These are phyloP conservation scores for Allolobophora icterica DNA, from an alignment of 2,888 invertebrate genomes.

Conservation along the genomic window DNA sequence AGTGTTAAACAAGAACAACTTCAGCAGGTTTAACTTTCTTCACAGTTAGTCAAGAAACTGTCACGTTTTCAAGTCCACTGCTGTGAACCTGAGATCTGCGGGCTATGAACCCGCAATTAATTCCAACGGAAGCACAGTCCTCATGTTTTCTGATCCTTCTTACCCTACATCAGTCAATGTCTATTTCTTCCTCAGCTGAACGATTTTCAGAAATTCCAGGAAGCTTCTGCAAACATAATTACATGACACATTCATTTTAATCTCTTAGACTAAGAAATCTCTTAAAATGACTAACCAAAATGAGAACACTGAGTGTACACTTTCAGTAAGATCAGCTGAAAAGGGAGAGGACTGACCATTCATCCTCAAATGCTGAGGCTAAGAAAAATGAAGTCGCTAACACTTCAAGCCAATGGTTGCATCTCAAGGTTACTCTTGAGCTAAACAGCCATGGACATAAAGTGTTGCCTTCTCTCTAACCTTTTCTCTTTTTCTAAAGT, in stretches of 20 bases:
- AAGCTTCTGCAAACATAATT: slow-evolving; percentile 3
- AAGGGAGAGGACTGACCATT: too few relatives aligned
- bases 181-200: not conserved
- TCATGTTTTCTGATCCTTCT: not conserved
- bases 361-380: too few relatives aligned
- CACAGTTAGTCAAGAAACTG: not conserved
- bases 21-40: not conserved
- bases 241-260: not conserved
- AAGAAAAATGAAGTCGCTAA: too few relatives aligned
- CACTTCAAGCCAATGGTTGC: too few relatives aligned
- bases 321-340: too few relatives aligned
- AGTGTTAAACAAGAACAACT: not conserved
- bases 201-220: slow-evolving; percentile 10
- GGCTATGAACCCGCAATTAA: not conserved
- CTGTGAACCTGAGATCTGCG: not conserved
- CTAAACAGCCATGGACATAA: too few relatives aligned
- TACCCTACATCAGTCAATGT: not conserved
- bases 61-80: not conserved
- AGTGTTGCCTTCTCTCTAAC: too few relatives aligned
- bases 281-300: not conserved
- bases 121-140: not conserved
- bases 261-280: not conserved
- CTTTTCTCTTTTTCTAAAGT: too few relatives aligned
- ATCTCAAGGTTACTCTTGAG: too few relatives aligned
- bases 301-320: too few relatives aligned